Evolutionary conservation across 2,888 invertebrate species (phyloP), one percentile per base, ranked within the genome.

Genomic region (Tricholauxania praeusta): DNA sequence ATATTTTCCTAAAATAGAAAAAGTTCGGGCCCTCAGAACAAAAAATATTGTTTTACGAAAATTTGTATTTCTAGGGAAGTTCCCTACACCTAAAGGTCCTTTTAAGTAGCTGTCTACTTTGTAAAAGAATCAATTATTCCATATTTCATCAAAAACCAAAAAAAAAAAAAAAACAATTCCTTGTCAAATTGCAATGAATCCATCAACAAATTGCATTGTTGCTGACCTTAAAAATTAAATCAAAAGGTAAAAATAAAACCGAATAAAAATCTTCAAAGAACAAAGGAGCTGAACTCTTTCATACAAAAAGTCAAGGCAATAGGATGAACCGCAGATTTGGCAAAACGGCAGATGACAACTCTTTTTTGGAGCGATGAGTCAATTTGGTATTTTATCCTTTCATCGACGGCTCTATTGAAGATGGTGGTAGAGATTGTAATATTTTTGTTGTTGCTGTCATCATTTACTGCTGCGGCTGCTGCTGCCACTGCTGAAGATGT

Each of bases 301-400:
- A 55, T 55, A 57, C 28, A 6, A 15, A n/a, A 57, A 15, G 19
- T 5, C 57, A 28, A 28, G 28, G n/a, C 19, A 22, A 57, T 12
- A 28, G 22, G 57, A 22, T 57, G 17, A 63, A 48, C 19, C 17
- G 12, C 63, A 14, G 63, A 63, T 48, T 63, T 48, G 63, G 12
- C 63, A 39, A 63, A 63, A 47, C 48, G 48, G 47, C 48, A 63
- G 39, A 48, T 63, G 63, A 63, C 63, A 63, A 63, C 39, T 63
- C 48, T 47, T 39, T 39, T 19, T 47, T 39, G 48, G n/a, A 63
- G 63, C 63, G 47, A 63, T 63, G 63, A 63, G 47, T 63, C 63
- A 63, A 63, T 63, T 12, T 63, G 8, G 17, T 47, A 48, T 47
- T 48, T 63, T 17, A 17, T 28, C 59, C 15, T 28, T 59, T 28